These are phyloP conservation scores for Salvelinus fontinalis DNA, from an alignment of 2,113 vertebrate genomes.

Conservation along the genomic window DNA sequence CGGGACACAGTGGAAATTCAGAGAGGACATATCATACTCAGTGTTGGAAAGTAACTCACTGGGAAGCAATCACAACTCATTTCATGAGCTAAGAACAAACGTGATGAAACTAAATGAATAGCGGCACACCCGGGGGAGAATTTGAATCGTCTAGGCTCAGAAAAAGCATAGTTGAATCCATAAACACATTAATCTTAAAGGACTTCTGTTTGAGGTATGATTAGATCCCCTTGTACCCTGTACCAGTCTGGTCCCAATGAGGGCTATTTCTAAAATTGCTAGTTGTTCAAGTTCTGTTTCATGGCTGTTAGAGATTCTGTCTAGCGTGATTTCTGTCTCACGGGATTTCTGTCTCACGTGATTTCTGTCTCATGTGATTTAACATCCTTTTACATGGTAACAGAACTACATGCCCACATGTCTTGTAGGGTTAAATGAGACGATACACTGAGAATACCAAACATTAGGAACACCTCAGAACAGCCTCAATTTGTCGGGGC, in stretches of 20 bases:
- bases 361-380: no score
- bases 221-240: neutral
- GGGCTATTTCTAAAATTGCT: neutral
- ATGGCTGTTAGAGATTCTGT: neutral
- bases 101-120: conserved; percentile 21
- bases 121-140: conserved; percentile 2
- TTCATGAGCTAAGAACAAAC: conserved; percentile 26
- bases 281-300: neutral
- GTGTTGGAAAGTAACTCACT: neutral
- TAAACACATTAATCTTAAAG: neutral
- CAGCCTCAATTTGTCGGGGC: no score
- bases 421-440: no score
- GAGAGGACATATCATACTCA: conserved; percentile 10
- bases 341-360: no score
- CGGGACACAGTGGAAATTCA: conserved; percentile 22
- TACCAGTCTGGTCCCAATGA: neutral
- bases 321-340: no score
- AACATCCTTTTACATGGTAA: no score
- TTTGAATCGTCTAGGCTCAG: neutral
- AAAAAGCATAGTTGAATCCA: neutral
- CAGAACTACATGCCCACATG: no score
- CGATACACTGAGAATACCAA: no score
- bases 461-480: no score
- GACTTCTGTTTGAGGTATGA: neutral
- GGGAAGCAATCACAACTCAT: conserved; percentile 32